Base-by-base conservation (phyloP, 2,888 invertebrate genomes). In the Euplexia lucipara region DNA sequence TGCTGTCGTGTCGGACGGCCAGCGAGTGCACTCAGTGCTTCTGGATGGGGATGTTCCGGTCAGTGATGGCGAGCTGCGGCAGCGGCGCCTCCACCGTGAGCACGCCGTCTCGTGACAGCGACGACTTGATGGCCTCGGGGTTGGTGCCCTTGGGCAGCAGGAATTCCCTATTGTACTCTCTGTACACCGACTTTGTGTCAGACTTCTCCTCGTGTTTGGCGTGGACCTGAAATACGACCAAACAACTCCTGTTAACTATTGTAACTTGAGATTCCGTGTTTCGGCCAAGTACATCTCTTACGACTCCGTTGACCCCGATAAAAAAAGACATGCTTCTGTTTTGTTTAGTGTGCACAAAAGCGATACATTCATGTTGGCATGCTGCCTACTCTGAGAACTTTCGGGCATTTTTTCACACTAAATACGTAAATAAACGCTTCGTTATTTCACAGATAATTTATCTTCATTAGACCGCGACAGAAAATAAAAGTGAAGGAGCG, bases 151-250 rank as follows among this genome's bases (percentile, higher is more conserved):
- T 98, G 7, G 99, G 99, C 91, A 99, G 95, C 91, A 99, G 96
- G 96, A 99, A 99, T 95, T 99, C 99, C 81, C 99, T 97, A 95
- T 99, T 99, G 97, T 99, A 99, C 94, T 99, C 99, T 95, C 99
- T 97, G 96, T 99, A 99, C 72, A 99, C 98, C 45, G 98, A 98
- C 95, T 99, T 98, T 89, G 98, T 98, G 94, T 99, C 98, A 56
- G 98, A 97, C 95, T 99, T 99, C 95, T 99, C 99, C 94, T 99
- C 99, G 95, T 99, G 99, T 94, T 99, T 99, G 72, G 99, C 99
- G 90, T 99, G 98, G 54, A 99, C 99, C 98, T 99, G 95, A 54
- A 96, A 95, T 82, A 83, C 58, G 75, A 75, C 42, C 69, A 37
- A 65, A 74, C 30, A 59, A 62, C 41, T 22, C 49, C 14, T 37